These are phyloP conservation scores for Melanotus villosus DNA, from an alignment of 2,888 invertebrate species.

Conservation along the genomic window DNA sequence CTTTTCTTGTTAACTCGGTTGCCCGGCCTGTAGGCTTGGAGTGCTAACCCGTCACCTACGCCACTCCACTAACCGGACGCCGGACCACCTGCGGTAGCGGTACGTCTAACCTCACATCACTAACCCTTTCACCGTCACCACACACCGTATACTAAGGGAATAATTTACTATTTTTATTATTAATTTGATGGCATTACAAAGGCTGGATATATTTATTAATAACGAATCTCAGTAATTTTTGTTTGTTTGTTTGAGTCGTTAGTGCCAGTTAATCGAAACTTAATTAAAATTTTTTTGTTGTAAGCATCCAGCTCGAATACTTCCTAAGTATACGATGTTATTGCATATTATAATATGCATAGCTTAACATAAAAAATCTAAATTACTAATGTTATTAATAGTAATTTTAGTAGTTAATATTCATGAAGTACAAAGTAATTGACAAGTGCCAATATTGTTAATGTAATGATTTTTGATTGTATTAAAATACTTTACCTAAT, in stretches of 20 bases:
- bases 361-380: slow-evolving; percentile 46
- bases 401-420: slow-evolving; percentile 49
- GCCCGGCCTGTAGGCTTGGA: slow-evolving; percentile 77
- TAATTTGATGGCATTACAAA: neutral
- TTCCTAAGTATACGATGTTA: slow-evolving; percentile 43
- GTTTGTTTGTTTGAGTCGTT: neutral
- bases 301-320: slow-evolving; percentile 15
- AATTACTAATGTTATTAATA: slow-evolving; percentile 47
- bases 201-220: slow-evolving; percentile 11
- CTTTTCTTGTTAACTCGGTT: slow-evolving; percentile 69
- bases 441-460: slow-evolving; percentile 52
- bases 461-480: slow-evolving; percentile 22
- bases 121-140: slow-evolving; percentile 57
- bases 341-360: slow-evolving; percentile 46
- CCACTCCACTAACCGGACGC: slow-evolving; percentile 67
- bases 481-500: slow-evolving; percentile 20
- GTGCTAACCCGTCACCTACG: slow-evolving; percentile 76
- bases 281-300: slow-evolving; percentile 1
- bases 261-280: neutral
- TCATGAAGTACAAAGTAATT: slow-evolving; percentile 52
- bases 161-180: neutral
- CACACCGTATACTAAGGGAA: slow-evolving; percentile 49
- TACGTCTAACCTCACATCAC: slow-evolving; percentile 67
- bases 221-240: neutral
- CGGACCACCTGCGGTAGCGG: slow-evolving; percentile 66